These are phyloP conservation scores for Mirza zaza DNA, from an alignment of 2,113 vertebrate genomes.

Conservation along the genomic window DNA sequence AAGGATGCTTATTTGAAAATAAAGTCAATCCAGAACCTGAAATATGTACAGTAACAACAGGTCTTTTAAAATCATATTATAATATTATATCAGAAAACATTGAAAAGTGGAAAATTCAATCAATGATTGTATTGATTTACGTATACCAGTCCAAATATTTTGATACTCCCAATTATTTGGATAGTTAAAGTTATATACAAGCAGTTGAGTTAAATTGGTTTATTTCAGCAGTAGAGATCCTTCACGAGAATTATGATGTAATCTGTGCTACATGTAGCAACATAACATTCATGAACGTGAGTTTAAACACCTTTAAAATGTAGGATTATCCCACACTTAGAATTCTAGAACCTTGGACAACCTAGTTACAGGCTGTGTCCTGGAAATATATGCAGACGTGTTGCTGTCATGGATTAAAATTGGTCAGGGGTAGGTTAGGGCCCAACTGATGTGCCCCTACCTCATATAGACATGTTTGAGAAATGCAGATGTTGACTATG, in stretches of 20 bases:
- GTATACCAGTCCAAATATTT: constrained; percentile 37
- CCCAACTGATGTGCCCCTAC: not conserved
- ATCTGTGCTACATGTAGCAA: not conserved
- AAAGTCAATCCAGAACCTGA: not conserved
- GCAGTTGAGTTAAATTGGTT: constrained; percentile 15
- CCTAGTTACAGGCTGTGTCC: not conserved
- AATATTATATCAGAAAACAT: not conserved
- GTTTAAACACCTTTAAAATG: not conserved
- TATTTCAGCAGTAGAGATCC: not conserved
- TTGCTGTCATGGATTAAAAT: not conserved
- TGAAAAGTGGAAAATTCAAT: constrained; percentile 13
- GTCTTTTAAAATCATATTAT: constrained; percentile 3
- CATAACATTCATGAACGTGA: not conserved
- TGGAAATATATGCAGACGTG: not conserved
- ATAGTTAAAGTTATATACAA: not conserved
- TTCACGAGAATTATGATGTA: not conserved
- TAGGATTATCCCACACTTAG: not conserved
- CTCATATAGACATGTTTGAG: not conserved
- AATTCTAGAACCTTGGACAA: not conserved
- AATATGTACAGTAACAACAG: not conserved
- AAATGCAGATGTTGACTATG: not conserved
- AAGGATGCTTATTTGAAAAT: constrained; percentile 24
- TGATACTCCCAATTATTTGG: constrained; percentile 32
- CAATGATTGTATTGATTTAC: not conserved
- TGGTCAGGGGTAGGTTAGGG: not conserved